Conservation (phyloP, 2,797 vertebrate genomes). For the Austrolebias charrua region DNA sequence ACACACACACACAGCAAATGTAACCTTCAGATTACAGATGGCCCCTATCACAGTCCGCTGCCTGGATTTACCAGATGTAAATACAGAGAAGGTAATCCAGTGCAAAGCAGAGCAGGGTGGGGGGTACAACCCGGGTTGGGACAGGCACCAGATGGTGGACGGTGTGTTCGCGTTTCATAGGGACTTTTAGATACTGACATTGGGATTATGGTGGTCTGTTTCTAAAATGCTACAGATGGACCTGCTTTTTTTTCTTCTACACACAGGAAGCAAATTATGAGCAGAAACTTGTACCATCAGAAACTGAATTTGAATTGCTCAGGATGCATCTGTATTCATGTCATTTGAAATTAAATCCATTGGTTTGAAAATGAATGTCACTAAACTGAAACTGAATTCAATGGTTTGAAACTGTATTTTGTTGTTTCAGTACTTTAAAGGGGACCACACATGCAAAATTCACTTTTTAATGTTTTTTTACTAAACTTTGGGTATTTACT, state of each 20-base stretch:
- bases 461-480: no score
- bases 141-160: conserved; percentile 60
- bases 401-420: no score
- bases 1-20: conserved; percentile 43
- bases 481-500: no score
- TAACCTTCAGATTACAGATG: conserved; percentile 80
- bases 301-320: no score
- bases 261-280: conserved; percentile 21
- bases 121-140: conserved; percentile 37
- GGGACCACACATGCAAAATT: no score
- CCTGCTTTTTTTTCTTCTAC: conserved; percentile 30
- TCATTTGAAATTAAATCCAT: no score
- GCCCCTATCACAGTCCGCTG: conserved; percentile 64
- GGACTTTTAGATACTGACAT: conserved; percentile 51
- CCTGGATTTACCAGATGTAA: conserved; percentile 78
- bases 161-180: conserved; percentile 18
- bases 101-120: conserved; percentile 12
- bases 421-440: no score
- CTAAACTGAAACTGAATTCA: no score
- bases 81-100: conserved; percentile 75
- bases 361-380: no score
- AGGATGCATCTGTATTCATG: no score
- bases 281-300: no score
- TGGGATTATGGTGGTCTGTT: conserved; percentile 59
- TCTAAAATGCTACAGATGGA: conserved; percentile 54